Evolutionary conservation across 2,888 invertebrate genomes (phyloP).

Genomic region (Nematopogon swammerdamellus): DNA sequence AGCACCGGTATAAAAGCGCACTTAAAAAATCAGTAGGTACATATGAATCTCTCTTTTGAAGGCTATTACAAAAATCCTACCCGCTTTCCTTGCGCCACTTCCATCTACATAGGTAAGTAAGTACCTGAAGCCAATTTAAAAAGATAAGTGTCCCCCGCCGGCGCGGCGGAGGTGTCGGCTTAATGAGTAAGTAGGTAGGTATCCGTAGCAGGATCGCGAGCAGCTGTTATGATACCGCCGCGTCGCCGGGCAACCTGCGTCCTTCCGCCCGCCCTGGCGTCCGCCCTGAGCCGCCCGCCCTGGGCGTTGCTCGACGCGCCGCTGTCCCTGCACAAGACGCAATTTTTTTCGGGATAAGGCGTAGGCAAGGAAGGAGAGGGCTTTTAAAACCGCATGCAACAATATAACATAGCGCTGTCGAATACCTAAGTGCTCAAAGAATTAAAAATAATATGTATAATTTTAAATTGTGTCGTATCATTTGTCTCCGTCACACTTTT

Average conservation of each 20-base stretch:
- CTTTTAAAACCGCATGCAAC: no score
- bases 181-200: constrained; percentile 55
- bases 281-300: neutral
- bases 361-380: constrained; percentile 19
- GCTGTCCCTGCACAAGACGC: constrained; percentile 46
- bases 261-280: neutral
- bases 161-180: constrained; percentile 39
- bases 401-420: no score
- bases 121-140: neutral
- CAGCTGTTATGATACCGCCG: constrained; percentile 51
- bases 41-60: no score
- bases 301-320: neutral
- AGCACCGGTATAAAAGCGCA: no score
- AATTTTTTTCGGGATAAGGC: constrained; percentile 21
- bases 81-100: no score
- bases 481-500: no score
- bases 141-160: neutral
- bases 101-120: no score
- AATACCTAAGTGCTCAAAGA: no score
- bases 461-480: no score
- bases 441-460: no score
- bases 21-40: no score
- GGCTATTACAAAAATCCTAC: no score
- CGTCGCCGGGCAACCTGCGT: neutral
- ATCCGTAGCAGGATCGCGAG: constrained; percentile 30